Conservation (phyloP, 1,140 invertebrate species). For the Dendrolimus punctatus region DNA sequence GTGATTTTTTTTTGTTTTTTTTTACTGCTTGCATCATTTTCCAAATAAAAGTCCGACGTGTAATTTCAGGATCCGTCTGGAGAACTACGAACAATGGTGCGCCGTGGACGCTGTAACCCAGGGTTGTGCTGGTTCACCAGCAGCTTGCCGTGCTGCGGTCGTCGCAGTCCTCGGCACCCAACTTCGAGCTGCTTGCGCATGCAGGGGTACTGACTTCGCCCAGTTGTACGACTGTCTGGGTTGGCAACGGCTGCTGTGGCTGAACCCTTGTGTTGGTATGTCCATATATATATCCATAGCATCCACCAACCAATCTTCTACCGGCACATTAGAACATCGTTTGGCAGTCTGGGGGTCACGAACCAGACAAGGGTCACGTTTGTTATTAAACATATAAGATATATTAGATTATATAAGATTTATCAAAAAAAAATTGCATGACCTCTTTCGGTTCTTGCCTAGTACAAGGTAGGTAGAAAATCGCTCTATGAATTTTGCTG, state of each 20-base stretch:
- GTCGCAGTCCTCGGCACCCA: constrained; percentile 90
- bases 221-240: constrained; percentile 90
- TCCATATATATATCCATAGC: too few relatives aligned
- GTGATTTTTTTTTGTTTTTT: too few relatives aligned
- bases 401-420: too few relatives aligned
- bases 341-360: too few relatives aligned
- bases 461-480: too few relatives aligned
- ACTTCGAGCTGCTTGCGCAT: constrained; percentile 86
- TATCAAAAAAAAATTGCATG: too few relatives aligned
- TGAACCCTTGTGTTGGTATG: constrained; percentile 93
- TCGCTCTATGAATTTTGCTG: too few relatives aligned
- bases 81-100: constrained; percentile 91
- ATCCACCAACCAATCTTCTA: not conserved
- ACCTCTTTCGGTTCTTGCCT: too few relatives aligned
- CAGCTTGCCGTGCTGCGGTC: constrained; percentile 85
- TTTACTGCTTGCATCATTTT: too few relatives aligned
- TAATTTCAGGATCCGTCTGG: constrained; percentile 80
- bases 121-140: constrained; percentile 88
- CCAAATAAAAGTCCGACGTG: too few relatives aligned
- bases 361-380: too few relatives aligned
- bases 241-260: constrained; percentile 92
- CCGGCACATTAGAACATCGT: not conserved
- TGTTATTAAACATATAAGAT: too few relatives aligned
- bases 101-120: constrained; percentile 91
- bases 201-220: constrained; percentile 85